Percentiles rank a stretch among this genome's conserved stretches.
Conservation (phyloP, 2,888 invertebrate genomes). For the Halictus ligatus region DNA sequence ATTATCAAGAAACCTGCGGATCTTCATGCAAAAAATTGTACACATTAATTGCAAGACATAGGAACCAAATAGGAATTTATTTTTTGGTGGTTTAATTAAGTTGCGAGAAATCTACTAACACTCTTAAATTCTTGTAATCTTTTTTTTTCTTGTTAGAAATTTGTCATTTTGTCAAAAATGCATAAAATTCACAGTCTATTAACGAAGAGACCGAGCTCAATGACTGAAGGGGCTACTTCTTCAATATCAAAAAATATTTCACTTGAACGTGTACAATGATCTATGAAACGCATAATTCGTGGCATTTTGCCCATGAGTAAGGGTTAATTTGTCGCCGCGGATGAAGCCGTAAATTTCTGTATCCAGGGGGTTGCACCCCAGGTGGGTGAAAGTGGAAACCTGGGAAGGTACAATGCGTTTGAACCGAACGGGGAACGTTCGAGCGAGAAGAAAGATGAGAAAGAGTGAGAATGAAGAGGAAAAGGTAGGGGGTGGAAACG, state of each 20-base stretch:
- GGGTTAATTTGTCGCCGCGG: not conserved
- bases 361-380: not conserved
- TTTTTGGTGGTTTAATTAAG: no score
- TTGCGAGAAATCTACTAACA: no score
- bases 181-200: not conserved
- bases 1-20: no score
- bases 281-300: no score
- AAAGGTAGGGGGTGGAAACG: conserved; percentile 68
- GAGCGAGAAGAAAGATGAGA: conserved; percentile 27
- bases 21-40: no score
- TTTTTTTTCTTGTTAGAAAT: not conserved
- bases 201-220: not conserved
- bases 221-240: no score
- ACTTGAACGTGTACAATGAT: no score
- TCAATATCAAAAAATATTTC: no score
- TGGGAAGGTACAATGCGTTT: conserved; percentile 70
- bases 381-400: conserved; percentile 23
- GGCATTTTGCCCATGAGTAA: not conserved
- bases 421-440: conserved; percentile 55
- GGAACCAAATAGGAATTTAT: no score
- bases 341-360: conserved; percentile 30
- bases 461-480: conserved; percentile 12
- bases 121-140: not conserved
- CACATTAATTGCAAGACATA: no score
- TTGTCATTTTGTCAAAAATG: not conserved